These are phyloP conservation scores for Epizoanthus scotinus DNA, from an alignment of 92 coral and sea anemone genomes.

Conservation along the genomic window DNA sequence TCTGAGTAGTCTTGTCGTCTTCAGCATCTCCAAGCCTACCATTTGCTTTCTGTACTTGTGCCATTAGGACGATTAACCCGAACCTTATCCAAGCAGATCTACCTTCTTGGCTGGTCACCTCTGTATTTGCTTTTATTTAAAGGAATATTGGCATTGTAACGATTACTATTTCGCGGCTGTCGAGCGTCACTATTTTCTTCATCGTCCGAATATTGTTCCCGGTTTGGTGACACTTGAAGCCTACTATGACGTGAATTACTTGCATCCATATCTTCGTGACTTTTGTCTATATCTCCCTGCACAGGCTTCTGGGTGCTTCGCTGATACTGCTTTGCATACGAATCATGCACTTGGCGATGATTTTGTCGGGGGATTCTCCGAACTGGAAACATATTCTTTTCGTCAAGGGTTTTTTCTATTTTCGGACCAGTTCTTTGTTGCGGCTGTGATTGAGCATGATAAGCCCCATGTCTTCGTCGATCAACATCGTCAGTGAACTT, in stretches of 20 bases:
- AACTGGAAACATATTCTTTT: background rate
- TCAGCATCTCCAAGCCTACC: too few relatives aligned
- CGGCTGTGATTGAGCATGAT: background rate
- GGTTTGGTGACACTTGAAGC: background rate
- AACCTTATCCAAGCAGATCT: background rate
- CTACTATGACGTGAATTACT: background rate
- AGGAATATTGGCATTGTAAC: background rate
- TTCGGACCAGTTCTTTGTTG: background rate
- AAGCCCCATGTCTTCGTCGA: slow-evolving; percentile 17
- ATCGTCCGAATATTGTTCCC: slow-evolving; percentile 19
- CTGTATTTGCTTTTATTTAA: background rate
- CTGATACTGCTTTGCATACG: slow-evolving; percentile 31
- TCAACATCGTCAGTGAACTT: background rate
- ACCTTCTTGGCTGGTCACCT: background rate
- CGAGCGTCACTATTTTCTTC: background rate
- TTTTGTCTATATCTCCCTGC: slow-evolving; percentile 3
- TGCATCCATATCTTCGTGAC: background rate
- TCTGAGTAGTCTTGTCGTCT: too few relatives aligned
- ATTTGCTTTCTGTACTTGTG: too few relatives aligned
- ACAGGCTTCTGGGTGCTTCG: background rate
- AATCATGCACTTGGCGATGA: slow-evolving; percentile 24
- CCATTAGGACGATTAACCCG: too few relatives aligned
- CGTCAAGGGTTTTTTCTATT: slow-evolving; percentile 1
- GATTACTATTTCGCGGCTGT: background rate
- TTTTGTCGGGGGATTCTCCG: slow-evolving; percentile 22